Conservation (phyloP, 2,888 invertebrate genomes). For the Drosophila mulleri region DNA sequence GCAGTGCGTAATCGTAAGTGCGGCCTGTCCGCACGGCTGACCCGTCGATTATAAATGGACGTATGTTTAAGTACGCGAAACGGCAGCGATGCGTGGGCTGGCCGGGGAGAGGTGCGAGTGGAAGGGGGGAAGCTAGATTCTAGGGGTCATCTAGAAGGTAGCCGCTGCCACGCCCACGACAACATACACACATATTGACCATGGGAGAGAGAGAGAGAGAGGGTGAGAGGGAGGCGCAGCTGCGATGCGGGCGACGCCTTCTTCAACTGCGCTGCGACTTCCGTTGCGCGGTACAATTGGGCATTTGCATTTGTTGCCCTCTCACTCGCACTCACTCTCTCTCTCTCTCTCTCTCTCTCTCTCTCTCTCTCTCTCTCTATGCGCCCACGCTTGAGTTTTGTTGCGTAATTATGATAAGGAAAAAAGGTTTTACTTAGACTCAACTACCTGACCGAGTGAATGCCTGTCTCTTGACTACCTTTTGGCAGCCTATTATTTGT, state of each 20-base stretch:
- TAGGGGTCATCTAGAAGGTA: conserved; percentile 16
- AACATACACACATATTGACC: background rate
- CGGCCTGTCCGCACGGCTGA: conserved; percentile 76
- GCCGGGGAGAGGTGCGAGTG: background rate
- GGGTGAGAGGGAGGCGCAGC: conserved; percentile 43
- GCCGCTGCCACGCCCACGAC: conserved; percentile 60
- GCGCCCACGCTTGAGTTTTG: conserved; percentile 50
- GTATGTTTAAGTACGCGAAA: conserved; percentile 74
- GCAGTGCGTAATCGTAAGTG: conserved; percentile 48
- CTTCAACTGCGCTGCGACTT: conserved; percentile 45
- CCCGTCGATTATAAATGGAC: conserved; percentile 77
- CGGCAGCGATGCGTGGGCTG: conserved; percentile 69
- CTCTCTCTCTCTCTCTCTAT: background rate
- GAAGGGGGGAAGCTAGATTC: background rate
- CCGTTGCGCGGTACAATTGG: conserved; percentile 63
- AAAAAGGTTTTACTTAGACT: conserved; percentile 78
- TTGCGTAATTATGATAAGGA: conserved; percentile 80
- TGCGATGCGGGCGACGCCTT: conserved; percentile 70
- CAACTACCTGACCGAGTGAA: conserved; percentile 18
- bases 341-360: no score
- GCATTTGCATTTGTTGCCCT: conserved; percentile 72
- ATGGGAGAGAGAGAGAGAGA: background rate
- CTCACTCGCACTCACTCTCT: background rate
- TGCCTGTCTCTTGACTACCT: conserved; percentile 44
- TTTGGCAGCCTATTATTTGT: conserved; percentile 77